phyloP scores from a whole-genome alignment of 2,888 invertebrate species.

The Trachelus iudaicus region DNA sequence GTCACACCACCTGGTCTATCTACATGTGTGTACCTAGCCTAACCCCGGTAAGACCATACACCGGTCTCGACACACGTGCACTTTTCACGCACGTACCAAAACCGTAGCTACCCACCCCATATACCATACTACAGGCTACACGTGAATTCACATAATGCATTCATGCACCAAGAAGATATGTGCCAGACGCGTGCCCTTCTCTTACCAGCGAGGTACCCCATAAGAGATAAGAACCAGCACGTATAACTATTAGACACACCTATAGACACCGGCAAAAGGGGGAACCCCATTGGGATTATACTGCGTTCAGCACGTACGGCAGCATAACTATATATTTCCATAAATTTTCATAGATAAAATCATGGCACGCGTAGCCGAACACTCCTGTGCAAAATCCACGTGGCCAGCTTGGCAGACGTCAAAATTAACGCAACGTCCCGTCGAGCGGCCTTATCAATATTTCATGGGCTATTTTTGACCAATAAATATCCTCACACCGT shows the following conservation, averaged over 20 bases:
- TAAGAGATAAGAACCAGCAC: not conserved
- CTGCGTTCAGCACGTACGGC: not conserved
- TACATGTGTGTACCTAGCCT: conserved; percentile 37
- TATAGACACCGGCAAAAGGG: not conserved
- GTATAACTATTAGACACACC: not conserved
- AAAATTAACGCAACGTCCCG: not conserved
- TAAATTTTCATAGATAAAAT: conserved; percentile 15
- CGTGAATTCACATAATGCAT: not conserved
- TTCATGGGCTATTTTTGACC: not conserved
- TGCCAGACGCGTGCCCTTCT: not conserved
- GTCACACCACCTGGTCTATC: conserved; percentile 64
- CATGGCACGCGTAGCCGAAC: not conserved
- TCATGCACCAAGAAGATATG: not conserved
- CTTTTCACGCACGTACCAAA: not conserved
- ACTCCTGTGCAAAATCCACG: not conserved
- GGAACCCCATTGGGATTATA: not conserved
- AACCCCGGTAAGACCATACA: conserved; percentile 8
- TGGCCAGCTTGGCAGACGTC: not conserved
- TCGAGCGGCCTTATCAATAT: not conserved
- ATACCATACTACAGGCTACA: not conserved
- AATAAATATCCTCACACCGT: not conserved
- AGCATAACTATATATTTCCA: conserved; percentile 16
- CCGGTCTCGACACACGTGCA: conserved; percentile 9
- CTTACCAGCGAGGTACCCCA: not conserved
- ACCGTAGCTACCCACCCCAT: not conserved